phyloP scores from a whole-genome alignment of 2,888 invertebrate genomes.

The Caenorhabditis imperialis region DNA sequence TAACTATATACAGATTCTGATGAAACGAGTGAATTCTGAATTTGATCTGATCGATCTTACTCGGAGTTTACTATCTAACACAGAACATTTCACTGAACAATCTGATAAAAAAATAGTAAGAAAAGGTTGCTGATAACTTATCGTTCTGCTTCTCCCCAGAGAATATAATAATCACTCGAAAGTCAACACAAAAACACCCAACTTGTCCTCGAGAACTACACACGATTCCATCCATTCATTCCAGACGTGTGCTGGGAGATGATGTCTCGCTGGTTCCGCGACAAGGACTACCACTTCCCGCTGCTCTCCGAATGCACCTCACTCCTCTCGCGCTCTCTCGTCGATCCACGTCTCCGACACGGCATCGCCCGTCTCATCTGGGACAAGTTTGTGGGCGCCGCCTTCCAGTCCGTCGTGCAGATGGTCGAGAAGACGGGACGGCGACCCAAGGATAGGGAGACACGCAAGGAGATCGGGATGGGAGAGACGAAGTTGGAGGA shows the following conservation, averaged over 20 bases:
- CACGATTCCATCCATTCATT: conserved; percentile 21
- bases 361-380: conserved; percentile 72
- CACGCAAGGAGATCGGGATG: conserved; percentile 63
- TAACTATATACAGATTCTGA: no score
- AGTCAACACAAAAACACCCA: no score
- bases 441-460: conserved; percentile 63
- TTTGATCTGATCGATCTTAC: no score
- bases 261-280: conserved; percentile 59
- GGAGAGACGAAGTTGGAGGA: conserved; percentile 64
- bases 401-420: conserved; percentile 56
- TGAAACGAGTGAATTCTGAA: no score
- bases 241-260: conserved; percentile 71
- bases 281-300: conserved; percentile 37
- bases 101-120: no score
- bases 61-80: no score
- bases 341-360: conserved; percentile 64
- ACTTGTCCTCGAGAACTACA: no score
- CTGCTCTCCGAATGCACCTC: conserved; percentile 19
- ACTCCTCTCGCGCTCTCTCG: conserved; percentile 16
- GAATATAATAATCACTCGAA: no score
- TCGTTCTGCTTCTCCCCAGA: no score
- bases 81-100: no score
- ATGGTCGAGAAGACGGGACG: conserved; percentile 62
- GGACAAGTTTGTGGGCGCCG: conserved; percentile 71
- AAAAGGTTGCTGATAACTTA: no score